Conservation (phyloP, 2,888 invertebrate species). For the Drosophila pseudotalamancana region DNA sequence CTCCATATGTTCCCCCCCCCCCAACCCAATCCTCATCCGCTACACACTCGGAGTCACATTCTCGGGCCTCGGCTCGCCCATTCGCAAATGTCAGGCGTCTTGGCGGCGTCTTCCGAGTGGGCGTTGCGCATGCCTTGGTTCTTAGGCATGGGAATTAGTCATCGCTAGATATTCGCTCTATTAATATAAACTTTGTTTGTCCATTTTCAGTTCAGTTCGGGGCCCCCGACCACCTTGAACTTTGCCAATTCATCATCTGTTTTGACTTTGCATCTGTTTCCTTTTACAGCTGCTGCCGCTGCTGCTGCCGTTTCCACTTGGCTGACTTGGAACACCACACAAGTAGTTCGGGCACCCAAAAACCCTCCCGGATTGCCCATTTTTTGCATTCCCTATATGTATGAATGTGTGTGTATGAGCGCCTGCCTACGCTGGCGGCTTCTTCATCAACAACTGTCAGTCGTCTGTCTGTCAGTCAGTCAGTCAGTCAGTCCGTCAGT, state of each 20-base stretch:
- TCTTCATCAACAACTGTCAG: constrained; percentile 68
- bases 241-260: constrained; percentile 71
- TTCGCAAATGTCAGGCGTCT: constrained; percentile 10
- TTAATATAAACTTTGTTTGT: constrained; percentile 36
- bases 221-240: background rate
- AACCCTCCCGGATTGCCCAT: constrained; percentile 41
- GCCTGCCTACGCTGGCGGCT: constrained; percentile 20
- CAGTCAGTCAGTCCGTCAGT: no score
- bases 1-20: background rate
- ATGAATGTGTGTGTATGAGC: constrained; percentile 6
- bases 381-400: constrained; percentile 17
- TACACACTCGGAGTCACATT: no score
- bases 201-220: constrained; percentile 4
- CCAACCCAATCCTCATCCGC: background rate
- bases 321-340: constrained; percentile 23
- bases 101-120: constrained; percentile 25
- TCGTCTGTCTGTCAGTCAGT: constrained; percentile 30
- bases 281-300: constrained; percentile 16
- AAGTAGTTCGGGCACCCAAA: constrained; percentile 23
- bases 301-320: constrained; percentile 40
- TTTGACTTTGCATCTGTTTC: constrained; percentile 61
- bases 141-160: constrained; percentile 54
- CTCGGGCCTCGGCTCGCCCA: background rate
- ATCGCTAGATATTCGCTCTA: constrained; percentile 29
- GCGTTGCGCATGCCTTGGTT: constrained; percentile 42